Conservation (phyloP, 2,888 invertebrate genomes). For the Allolobophora icterica region DNA sequence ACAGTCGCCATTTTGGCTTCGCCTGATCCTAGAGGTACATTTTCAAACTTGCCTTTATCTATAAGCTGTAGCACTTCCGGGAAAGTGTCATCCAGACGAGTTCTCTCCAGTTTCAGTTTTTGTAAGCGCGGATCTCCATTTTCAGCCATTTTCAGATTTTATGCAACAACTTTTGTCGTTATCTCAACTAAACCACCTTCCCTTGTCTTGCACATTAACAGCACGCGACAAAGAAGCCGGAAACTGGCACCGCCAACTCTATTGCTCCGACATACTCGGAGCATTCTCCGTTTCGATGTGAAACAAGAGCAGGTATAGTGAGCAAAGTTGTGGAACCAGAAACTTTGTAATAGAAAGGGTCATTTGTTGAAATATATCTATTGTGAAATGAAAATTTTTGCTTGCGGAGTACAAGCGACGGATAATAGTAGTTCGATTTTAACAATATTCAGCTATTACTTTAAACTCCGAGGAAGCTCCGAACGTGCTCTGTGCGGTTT, state of each 20-base stretch:
- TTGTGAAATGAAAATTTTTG: background rate
- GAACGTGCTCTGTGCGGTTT: too few species aligned
- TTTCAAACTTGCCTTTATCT: conserved; percentile 4
- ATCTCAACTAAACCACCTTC: background rate
- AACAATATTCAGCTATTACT: too few species aligned
- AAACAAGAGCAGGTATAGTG: background rate
- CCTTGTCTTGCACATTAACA: background rate
- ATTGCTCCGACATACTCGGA: background rate
- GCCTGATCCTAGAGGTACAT: background rate
- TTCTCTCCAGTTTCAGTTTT: background rate
- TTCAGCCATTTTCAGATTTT: conserved; percentile 18
- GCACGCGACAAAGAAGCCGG: conserved; percentile 17
- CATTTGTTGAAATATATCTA: background rate
- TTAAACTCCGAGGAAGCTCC: too few species aligned
- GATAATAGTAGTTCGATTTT: too few species aligned
- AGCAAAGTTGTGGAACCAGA: background rate
- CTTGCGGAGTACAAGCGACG: too few species aligned
- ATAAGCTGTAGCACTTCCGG: background rate
- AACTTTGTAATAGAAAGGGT: background rate
- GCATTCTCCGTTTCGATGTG: background rate
- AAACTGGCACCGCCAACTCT: background rate
- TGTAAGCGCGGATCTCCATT: background rate
- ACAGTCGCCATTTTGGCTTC: background rate
- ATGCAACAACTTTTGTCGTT: background rate
- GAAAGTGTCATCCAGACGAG: background rate